A percentile compares a stretch with the other conserved stretches of the same genome.
These are phyloP conservation scores for roundworm (Caenorhabditis elegans) DNA, from an alignment of 1,140 invertebrate genomes.

Conservation along the genomic window WBcel235 BX284606.5:8519501-8520000, in stretches of 20 bases:
- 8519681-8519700: neutral
- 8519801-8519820: neutral
- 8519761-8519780: too few species aligned
- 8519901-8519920: too few species aligned
- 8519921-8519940: too few species aligned
- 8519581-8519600: neutral
- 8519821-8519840: too few species aligned
- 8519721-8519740: too few species aligned
- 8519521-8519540: conserved; percentile 7
- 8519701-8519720: neutral
- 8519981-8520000: too few species aligned
- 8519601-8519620: neutral
- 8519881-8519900: too few species aligned
- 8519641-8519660: neutral
- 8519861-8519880: too few species aligned
- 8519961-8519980: too few species aligned
- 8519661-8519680: neutral
- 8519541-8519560: neutral
- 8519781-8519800: neutral
- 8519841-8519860: too few species aligned
- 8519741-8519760: too few species aligned
- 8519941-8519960: too few species aligned
- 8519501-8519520: neutral
- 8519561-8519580: neutral
- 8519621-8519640: neutral